Evolutionary conservation across 2,888 invertebrate species (phyloP).

Genomic region (Torymus tubicola): DNA sequence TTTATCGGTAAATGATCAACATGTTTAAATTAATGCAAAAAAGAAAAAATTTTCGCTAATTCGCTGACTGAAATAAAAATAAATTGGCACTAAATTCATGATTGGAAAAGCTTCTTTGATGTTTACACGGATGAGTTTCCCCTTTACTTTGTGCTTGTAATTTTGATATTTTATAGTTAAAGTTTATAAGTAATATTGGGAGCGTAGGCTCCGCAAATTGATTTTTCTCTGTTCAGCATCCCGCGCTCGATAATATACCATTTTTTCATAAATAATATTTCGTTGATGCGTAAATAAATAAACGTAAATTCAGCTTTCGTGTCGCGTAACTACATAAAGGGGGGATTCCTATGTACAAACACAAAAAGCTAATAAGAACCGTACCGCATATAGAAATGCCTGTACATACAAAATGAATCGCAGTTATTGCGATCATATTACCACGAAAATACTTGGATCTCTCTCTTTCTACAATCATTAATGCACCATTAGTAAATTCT

Average conservation of each 20-base stretch:
- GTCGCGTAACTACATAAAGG: conserved; percentile 44
- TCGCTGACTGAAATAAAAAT: conserved; percentile 29
- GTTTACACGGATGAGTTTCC: conserved; percentile 4
- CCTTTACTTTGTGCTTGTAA: conserved; percentile 43
- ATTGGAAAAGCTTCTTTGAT: conserved; percentile 26
- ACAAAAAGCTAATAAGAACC: conserved; percentile 54
- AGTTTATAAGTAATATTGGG: neutral
- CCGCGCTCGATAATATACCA: conserved; percentile 24
- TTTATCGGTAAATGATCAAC: conserved; percentile 38
- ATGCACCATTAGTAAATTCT: conserved; percentile 57
- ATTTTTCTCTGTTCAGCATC: conserved; percentile 30
- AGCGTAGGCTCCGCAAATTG: conserved; percentile 5
- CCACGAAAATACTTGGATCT: conserved; percentile 56
- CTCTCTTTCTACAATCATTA: conserved; percentile 49
- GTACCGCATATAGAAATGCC: conserved; percentile 30
- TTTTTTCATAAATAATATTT: conserved; percentile 26
- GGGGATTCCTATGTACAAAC: conserved; percentile 55
- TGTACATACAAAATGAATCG: conserved; percentile 56
- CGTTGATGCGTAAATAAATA: conserved; percentile 53
- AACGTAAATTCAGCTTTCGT: conserved; percentile 42
- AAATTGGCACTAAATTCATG: conserved; percentile 52
- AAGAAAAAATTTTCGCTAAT: conserved; percentile 10
- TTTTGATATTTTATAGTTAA: conserved; percentile 23
- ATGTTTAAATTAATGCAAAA: conserved; percentile 31
- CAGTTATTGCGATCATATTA: conserved; percentile 40